Conservation (phyloP, 2,113 vertebrate species). For the Sapajus apella region DNA sequence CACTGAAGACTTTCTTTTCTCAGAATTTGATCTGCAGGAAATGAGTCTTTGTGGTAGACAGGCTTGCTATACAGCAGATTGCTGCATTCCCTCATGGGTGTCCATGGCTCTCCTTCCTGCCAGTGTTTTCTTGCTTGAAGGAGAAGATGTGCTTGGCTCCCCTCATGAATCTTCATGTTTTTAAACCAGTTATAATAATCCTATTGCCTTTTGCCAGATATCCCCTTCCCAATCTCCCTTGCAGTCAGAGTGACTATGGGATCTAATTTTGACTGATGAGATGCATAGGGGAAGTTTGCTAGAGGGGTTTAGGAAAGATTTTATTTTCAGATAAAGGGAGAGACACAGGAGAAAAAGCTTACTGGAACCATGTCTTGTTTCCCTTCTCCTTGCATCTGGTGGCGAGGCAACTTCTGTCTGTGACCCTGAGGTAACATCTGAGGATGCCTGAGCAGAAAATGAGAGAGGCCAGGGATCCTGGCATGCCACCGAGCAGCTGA, state of each 20-base stretch:
- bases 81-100: rapidly evolving
- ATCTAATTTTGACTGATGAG: neutral
- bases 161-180: neutral
- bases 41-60: neutral
- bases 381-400: neutral
- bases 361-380: neutral
- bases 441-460: neutral
- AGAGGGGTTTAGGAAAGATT: neutral
- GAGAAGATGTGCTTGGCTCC: neutral
- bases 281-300: neutral
- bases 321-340: slow-evolving; percentile 10
- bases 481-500: neutral
- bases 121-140: neutral
- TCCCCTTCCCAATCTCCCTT: neutral
- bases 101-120: neutral
- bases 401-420: neutral
- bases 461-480: neutral
- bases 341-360: neutral
- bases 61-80: neutral
- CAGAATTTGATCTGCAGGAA: neutral
- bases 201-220: neutral
- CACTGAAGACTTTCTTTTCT: neutral
- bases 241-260: neutral
- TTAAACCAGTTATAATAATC: neutral
- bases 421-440: neutral